Base-by-base conservation (phyloP, 2,797 vertebrate genomes). In the Myotis findleyi region DNA sequence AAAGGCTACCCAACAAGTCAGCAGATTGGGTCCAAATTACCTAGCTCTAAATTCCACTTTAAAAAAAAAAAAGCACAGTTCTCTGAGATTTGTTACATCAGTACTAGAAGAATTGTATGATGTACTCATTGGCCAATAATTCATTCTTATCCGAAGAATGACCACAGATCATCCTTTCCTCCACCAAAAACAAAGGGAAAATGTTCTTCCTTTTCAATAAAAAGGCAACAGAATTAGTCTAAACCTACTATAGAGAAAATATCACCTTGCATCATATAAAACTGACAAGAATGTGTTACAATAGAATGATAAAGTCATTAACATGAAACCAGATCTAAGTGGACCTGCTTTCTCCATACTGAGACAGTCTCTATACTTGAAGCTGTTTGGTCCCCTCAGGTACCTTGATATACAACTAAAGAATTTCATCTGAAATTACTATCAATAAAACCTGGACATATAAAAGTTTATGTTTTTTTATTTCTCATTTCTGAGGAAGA, bases 1-100 rank as follows among this genome's bases (percentile, higher is more conserved):
- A 71, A 97, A 93, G 87, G 41, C n/a, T 81, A 84, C 89, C 64
- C 87, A 95, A 92, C 20, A 94, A 95, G 89, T 72, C 87, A 93
- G 25, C 71, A 96, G 38, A 86, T 76, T 87, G 47, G 17, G 41
- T 49, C 81, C 81, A 94, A 91, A 87, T 95, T 81, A 87, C 33
- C 49, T 79, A 90, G 27, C 20, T 91, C 62, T 92, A 86, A 82
- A 87, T 87, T 89, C 20, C 6, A 81, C 21, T 87, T n/a, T n/a
- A 64, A 92, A 59, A 10, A 12, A 87, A 92, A 59, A 4, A 12
- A 87, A 81, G 30, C 30, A 87, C 21, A 47, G 13, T 88, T 93
- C 49, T 72, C 91, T 89, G 30, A 66, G 30, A 81, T 62, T 76
- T 59, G 41, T 87, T 80, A 51, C 62, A 53, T 89, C n/a, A 85